Evolutionary conservation across 2,888 invertebrate species (phyloP), one percentile per base, ranked within the genome.

Genomic region (Trypoxylon attenuatum): DNA sequence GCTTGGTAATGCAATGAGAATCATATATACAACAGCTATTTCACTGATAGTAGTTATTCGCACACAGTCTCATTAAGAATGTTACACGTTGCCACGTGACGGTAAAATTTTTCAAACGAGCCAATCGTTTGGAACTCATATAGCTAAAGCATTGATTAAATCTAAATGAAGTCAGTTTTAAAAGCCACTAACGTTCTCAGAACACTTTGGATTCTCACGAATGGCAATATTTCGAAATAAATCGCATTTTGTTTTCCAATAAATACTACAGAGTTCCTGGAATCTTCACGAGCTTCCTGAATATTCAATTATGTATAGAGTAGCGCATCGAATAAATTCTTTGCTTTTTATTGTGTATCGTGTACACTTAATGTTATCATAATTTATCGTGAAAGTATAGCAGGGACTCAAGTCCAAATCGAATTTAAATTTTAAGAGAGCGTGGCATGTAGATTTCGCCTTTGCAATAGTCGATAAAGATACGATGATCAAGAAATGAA

Each of bases 1-100:
- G 8, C 73, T 84, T 33, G 84, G 84, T 83, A 77, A 80, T 43
- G 38, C 3, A 5, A 13, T 2, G 1, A 27, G 29, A 16, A 1
- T 42, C 22, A 27, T 41, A 13, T 50, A 2, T 33, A 42, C 18
- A 15, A 16, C 5, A 15, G 42, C 19, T 16, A 1, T 6, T 18
- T 5, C 5, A 19, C 16, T n/a, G n/a, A n/a, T n/a, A n/a, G n/a
- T n/a, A n/a, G n/a, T n/a, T n/a, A n/a, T n/a, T n/a, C n/a, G n/a
- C n/a, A n/a, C n/a, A n/a, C n/a, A n/a, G n/a, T n/a, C n/a, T n/a
- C n/a, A n/a, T n/a, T n/a, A n/a, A n/a, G n/a, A n/a, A n/a, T n/a
- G n/a, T n/a, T n/a, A n/a, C n/a, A n/a, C n/a, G n/a, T n/a, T n/a
- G n/a, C n/a, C n/a, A n/a, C n/a, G n/a, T n/a, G n/a, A n/a, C n/a